phyloP scores from a whole-genome alignment of 2,113 vertebrate genomes.

The Brachirus orientalis region DNA sequence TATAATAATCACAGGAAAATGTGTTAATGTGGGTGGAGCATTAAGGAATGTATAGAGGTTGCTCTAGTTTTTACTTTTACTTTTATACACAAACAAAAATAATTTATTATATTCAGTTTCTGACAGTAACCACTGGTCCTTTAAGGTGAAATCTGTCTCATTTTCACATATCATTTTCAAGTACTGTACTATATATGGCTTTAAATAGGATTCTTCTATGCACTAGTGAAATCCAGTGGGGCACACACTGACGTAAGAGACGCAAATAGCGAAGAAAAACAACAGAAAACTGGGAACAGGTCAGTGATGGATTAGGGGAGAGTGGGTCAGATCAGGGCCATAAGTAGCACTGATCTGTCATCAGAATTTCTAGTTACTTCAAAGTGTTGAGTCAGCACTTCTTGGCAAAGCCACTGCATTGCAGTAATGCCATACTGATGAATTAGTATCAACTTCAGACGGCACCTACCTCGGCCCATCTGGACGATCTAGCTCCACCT shows the following conservation, averaged over 20 bases:
- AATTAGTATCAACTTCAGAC: conserved; percentile 69
- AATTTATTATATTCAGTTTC: too few relatives aligned
- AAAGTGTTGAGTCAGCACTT: conserved; percentile 68
- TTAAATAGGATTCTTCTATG: conserved; percentile 6
- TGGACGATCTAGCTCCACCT: conserved; percentile 44
- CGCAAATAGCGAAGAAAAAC: conserved; percentile 37
- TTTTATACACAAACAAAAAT: neutral
- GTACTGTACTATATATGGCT: conserved; percentile 11
- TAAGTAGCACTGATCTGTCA: conserved; percentile 24
- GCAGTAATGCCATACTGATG: conserved; percentile 72
- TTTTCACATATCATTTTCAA: neutral
- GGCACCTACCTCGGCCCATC: conserved; percentile 61
- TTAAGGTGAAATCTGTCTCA: too few relatives aligned
- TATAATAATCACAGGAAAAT: too few relatives aligned
- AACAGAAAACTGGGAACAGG: conserved; percentile 4
- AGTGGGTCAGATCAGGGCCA: conserved; percentile 13
- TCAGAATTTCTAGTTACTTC: conserved; percentile 17
- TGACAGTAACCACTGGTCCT: too few relatives aligned
- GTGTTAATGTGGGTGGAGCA: too few relatives aligned
- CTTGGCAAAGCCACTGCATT: conserved; percentile 58
- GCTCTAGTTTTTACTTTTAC: too few relatives aligned
- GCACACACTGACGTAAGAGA: conserved; percentile 17
- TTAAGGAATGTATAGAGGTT: too few relatives aligned
- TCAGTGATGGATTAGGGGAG: conserved; percentile 25
- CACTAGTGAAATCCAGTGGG: conserved; percentile 17